Conservation (phyloP, 2,888 invertebrate species). For the Frankliniella intonsa region DNA sequence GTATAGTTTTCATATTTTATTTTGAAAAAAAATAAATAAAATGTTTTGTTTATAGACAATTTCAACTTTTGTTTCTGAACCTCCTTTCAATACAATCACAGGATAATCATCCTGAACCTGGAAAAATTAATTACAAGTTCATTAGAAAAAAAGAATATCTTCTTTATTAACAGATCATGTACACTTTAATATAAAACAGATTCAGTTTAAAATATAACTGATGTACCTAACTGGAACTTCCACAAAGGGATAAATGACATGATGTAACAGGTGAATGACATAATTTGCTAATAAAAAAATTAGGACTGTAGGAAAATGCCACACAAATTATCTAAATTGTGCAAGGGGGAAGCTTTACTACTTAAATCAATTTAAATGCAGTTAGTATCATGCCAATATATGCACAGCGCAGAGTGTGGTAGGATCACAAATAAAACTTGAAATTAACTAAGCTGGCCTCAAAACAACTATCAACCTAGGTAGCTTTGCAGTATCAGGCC, state of each 20-base stretch:
- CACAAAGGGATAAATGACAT: background rate
- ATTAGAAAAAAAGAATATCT: slow-evolving; percentile 1
- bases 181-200: slow-evolving; percentile 1
- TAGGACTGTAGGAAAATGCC: background rate
- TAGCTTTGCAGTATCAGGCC: slow-evolving; percentile 14
- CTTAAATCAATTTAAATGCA: background rate
- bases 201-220: background rate
- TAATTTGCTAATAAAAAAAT: background rate
- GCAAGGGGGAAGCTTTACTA: background rate
- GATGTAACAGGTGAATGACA: background rate
- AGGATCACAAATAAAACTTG: background rate
- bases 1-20: too few species aligned
- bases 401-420: background rate
- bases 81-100: background rate
- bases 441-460: background rate
- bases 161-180: slow-evolving; percentile 25
- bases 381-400: background rate
- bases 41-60: too few species aligned
- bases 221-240: background rate
- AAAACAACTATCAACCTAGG: background rate
- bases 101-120: background rate
- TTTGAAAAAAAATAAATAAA: too few species aligned
- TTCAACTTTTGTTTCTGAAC: too few species aligned
- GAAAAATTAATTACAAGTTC: background rate
- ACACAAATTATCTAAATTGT: background rate